Evolutionary conservation across 2,113 vertebrate genomes (phyloP).

Genomic region (Otocyon megalotis): DNA sequence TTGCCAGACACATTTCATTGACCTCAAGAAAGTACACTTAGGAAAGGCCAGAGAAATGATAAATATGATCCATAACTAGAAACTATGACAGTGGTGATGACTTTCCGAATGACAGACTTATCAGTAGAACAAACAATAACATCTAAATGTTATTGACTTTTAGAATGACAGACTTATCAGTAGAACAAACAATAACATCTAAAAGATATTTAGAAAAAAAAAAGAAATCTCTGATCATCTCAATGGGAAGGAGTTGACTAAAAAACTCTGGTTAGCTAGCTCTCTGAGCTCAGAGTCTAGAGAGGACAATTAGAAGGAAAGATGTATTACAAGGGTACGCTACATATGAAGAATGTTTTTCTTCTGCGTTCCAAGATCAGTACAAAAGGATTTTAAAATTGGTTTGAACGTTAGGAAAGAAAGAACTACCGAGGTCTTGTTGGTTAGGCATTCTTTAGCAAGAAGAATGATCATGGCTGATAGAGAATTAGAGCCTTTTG

Average conservation of each 20-base stretch:
- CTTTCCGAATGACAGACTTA: not conserved
- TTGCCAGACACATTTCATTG: not conserved
- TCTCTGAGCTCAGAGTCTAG: not conserved
- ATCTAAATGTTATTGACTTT: conserved; percentile 42
- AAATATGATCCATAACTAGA: not conserved
- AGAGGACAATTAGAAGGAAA: not conserved
- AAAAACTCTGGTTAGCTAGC: not conserved
- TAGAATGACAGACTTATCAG: not conserved
- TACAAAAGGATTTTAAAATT: conserved; percentile 40
- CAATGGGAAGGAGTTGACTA: not conserved
- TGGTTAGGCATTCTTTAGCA: not conserved
- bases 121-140: not conserved
- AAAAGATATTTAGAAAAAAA: not conserved
- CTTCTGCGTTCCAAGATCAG: not conserved
- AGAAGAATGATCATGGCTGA: not conserved
- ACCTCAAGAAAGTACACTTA: conserved; percentile 18
- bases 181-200: not conserved
- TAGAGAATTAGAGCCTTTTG: not conserved
- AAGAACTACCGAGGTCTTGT: conserved; percentile 25
- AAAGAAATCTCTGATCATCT: not conserved
- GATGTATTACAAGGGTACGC: not conserved
- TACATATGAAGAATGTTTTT: not conserved
- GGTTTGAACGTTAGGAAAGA: not conserved
- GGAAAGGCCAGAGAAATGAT: not conserved
- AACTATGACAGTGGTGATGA: not conserved